Conservation (phyloP, 2,113 vertebrate genomes). For the Poeciliopsis prolifica region DNA sequence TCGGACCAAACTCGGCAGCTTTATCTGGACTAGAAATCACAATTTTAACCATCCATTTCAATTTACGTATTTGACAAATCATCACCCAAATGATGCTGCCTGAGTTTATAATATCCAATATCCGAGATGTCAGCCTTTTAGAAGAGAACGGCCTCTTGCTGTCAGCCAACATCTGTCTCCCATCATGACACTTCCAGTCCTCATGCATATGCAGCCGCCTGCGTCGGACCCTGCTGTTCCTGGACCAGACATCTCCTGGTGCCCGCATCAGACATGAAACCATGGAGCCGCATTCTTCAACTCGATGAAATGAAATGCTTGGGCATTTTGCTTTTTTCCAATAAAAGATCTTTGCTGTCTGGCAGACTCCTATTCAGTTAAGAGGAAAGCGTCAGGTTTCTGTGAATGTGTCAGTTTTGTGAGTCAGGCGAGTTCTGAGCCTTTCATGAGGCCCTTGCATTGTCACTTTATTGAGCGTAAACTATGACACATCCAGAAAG, state of each 20-base stretch:
- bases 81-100: background rate
- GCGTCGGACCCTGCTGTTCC: constrained; percentile 2
- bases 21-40: no score
- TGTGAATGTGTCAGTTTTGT: background rate
- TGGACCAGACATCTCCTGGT: background rate
- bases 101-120: background rate
- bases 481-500: constrained; percentile 20
- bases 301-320: constrained; percentile 3
- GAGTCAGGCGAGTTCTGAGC: background rate
- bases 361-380: background rate
- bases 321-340: constrained; percentile 13
- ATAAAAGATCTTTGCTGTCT: background rate
- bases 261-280: constrained; percentile 24
- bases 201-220: background rate
- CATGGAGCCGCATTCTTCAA: constrained; percentile 35
- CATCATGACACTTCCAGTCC: background rate
- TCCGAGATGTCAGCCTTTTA: background rate
- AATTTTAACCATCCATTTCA: background rate
- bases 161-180: background rate
- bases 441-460: constrained; percentile 29
- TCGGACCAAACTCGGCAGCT: background rate
- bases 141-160: no score
- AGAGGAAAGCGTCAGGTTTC: background rate
- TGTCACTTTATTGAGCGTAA: constrained; percentile 32
- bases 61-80: background rate